Evolutionary conservation across 2,888 invertebrate genomes (phyloP).

Genomic region (Stenodema calcarata): DNA sequence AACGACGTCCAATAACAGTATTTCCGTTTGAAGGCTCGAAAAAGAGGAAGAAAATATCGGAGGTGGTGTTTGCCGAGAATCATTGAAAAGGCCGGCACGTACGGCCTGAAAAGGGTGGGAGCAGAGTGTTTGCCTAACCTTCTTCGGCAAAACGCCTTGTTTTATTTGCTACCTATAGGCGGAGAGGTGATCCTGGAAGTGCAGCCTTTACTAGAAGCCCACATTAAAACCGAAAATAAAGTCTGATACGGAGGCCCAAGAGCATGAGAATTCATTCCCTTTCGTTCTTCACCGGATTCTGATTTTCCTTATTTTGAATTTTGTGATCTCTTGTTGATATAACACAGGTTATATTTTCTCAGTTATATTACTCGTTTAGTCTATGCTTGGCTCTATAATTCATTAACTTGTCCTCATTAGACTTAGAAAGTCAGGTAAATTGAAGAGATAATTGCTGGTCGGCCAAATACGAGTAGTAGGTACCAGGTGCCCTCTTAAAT

Average conservation of each 20-base stretch:
- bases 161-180: conserved; percentile 4
- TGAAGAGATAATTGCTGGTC: no score
- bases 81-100: conserved; percentile 22
- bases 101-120: not conserved
- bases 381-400: no score
- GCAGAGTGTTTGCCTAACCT: conserved; percentile 23
- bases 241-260: not conserved
- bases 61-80: conserved; percentile 15
- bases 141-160: conserved; percentile 28
- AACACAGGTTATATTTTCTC: no score
- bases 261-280: not conserved
- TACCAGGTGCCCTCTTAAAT: no score
- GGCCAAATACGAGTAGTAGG: no score
- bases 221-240: not conserved
- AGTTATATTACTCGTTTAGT: no score
- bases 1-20: conserved; percentile 8
- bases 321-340: no score
- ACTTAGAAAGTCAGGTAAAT: no score
- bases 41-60: conserved; percentile 1
- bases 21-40: conserved; percentile 7
- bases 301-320: no score
- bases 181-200: not conserved
- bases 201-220: not conserved
- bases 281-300: not conserved
- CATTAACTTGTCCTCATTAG: no score